Evolutionary conservation across 2,888 invertebrate genomes (phyloP).

Genomic region (Empis stercorea): DNA sequence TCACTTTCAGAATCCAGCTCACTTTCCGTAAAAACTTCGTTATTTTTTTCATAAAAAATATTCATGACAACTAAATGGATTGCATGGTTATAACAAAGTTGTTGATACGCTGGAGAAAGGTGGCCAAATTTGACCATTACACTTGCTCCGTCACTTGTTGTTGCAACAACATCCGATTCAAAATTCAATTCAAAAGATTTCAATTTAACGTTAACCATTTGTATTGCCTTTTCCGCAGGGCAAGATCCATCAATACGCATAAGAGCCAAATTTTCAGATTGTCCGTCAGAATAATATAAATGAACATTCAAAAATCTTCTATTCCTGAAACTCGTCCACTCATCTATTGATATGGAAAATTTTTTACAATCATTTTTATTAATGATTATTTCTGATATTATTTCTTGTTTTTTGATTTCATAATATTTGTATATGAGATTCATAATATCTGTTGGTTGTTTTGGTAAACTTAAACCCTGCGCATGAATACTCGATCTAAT

Average conservation of each 20-base stretch:
- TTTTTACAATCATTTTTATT: background rate
- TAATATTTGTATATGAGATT: background rate
- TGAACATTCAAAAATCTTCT: constrained; percentile 2
- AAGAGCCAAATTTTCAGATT: background rate
- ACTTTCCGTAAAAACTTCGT: no score
- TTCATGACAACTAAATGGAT: constrained; percentile 1
- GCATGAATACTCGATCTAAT: background rate
- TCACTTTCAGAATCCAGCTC: background rate
- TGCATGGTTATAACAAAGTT: constrained; percentile 4
- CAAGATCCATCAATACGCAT: constrained; percentile 1
- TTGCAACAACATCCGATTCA: background rate
- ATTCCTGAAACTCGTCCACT: constrained; percentile 2
- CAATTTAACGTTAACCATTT: background rate
- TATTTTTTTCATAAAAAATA: background rate
- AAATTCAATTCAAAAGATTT: background rate
- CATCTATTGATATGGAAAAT: background rate
- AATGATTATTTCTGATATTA: background rate
- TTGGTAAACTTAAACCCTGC: constrained; percentile 1
- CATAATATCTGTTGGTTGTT: constrained; percentile 1
- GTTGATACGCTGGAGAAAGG: background rate
- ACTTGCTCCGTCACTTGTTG: constrained; percentile 2
- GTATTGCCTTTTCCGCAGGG: background rate
- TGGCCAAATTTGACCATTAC: constrained; percentile 2
- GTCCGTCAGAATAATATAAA: background rate
- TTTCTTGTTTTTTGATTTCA: background rate